Evolutionary conservation across 2,888 invertebrate genomes (phyloP), one percentile per base, ranked within the genome.

Genomic region (Osmoderma eremita): DNA sequence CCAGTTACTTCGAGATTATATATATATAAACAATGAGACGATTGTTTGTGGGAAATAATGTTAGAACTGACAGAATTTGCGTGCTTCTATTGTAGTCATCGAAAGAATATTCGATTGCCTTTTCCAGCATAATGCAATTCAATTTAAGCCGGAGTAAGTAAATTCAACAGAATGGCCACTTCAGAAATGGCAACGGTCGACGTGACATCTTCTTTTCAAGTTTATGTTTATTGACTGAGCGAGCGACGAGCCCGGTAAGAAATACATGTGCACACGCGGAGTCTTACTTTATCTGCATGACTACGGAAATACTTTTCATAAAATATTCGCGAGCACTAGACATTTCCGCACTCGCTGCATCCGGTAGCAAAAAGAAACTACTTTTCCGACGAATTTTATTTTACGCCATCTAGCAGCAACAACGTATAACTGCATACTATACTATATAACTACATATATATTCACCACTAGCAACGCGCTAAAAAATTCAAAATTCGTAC

Each of bases 241-340:
- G 10, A 12, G 20, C 48, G 12, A 17, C n/a, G n/a, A n/a, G n/a
- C n/a, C n/a, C n/a, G n/a, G 48, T 48, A 48, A 48, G 12, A 51
- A 12, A 18, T 50, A 12, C 24, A 51, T 22, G 24, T 6, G 50
- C 12, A 51, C 15, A n/a, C 24, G 13, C 24, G 5, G 6, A 51
- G 24, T 30, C 15, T 22, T 51, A 51, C 13, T 51, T 51, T 51
- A 51, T 51, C 24, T n/a, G 24, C n/a, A 12, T 22, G 49, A 24
- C 20, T 51, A 24, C 50, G 30, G 50, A 13, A 30, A 15, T n/a
- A 30, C 30, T 30, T 22, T 24, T 51, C 50, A 51, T 51, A 51
- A 51, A 51, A 51, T 51, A 51, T 51, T 51, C 50, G 24, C n/a
- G 15, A 51, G 24, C n/a, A 24, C 24, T n/a, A 12, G 22, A 51